These are phyloP conservation scores for Schizothorax lantsangensis DNA, from an alignment of 2,797 vertebrate species.

Conservation along the genomic window DNA sequence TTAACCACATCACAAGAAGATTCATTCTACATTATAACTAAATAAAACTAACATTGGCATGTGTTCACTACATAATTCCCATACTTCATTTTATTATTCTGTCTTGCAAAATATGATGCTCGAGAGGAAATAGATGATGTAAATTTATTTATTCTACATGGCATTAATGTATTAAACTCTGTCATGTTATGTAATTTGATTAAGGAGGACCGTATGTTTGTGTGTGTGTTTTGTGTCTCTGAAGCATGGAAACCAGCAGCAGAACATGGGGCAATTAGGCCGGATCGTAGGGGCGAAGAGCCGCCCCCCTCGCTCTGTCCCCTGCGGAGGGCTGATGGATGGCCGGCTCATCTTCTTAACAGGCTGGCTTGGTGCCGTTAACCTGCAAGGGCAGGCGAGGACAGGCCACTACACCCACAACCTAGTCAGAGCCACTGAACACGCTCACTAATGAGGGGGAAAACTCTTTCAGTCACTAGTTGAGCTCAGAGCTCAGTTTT, in stretches of 20 bases:
- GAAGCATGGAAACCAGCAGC: conserved; percentile 42
- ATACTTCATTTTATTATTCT: not conserved
- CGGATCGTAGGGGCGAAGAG: conserved; percentile 63
- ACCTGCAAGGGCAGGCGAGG: conserved; percentile 63
- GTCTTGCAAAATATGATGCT: not conserved
- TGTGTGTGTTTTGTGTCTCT: conserved; percentile 16
- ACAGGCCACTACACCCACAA: conserved; percentile 70
- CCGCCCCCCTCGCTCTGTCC: conserved; percentile 68
- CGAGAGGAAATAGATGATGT: not conserved
- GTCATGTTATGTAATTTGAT: conserved; percentile 3
- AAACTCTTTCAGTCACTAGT: not conserved
- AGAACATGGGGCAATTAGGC: conserved; percentile 69
- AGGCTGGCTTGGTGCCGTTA: conserved; percentile 78
- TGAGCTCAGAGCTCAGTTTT: not conserved
- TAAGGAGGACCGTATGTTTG: not conserved
- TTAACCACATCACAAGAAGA: not conserved
- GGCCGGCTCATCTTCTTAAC: conserved; percentile 84
- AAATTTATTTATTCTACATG: not conserved
- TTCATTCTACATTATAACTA: not conserved
- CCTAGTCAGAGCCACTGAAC: conserved; percentile 73
- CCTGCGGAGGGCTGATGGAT: conserved; percentile 81
- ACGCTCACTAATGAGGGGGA: conserved; percentile 68
- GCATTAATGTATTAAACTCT: not conserved
- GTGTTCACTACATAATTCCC: not conserved
- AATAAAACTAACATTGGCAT: not conserved